Conservation (phyloP, 1,140 invertebrate species). For the Micrasema minimum region DNA sequence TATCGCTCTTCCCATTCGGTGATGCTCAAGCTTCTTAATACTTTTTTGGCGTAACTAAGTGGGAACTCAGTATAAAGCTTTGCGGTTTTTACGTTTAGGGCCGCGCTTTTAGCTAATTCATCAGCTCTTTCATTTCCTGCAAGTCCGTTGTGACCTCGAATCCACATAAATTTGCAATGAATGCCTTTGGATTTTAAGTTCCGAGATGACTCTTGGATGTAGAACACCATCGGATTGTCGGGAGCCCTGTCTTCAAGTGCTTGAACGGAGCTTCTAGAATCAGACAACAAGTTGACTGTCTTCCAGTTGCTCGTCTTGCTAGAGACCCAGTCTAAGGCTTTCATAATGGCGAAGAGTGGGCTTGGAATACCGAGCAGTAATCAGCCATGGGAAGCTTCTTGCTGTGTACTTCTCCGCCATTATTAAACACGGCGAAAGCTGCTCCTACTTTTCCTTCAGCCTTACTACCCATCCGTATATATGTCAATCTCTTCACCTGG, state of each 20-base stretch:
- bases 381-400: constrained; percentile 8
- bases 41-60: too few relatives aligned
- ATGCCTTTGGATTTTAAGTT: background rate
- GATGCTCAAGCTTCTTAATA: too few relatives aligned
- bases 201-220: background rate
- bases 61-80: too few relatives aligned
- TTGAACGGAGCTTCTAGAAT: background rate
- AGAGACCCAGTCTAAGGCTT: background rate
- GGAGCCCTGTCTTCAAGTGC: background rate
- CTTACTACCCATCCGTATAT: constrained; percentile 5
- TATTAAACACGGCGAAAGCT: background rate
- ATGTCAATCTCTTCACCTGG: background rate
- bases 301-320: background rate
- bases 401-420: background rate
- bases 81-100: too few relatives aligned
- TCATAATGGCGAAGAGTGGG: constrained; percentile 1
- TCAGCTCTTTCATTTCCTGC: too few relatives aligned
- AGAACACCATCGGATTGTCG: background rate
- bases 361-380: constrained; percentile 10
- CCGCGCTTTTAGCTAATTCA: too few relatives aligned
- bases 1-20: background rate
- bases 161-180: background rate
- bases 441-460: constrained; percentile 7
- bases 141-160: too few relatives aligned
- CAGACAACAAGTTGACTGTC: background rate